Percentiles rank a stretch among this genome's conserved stretches.
These are phyloP conservation scores for Blera fallax DNA, from an alignment of 2,888 invertebrate species.

Conservation along the genomic window DNA sequence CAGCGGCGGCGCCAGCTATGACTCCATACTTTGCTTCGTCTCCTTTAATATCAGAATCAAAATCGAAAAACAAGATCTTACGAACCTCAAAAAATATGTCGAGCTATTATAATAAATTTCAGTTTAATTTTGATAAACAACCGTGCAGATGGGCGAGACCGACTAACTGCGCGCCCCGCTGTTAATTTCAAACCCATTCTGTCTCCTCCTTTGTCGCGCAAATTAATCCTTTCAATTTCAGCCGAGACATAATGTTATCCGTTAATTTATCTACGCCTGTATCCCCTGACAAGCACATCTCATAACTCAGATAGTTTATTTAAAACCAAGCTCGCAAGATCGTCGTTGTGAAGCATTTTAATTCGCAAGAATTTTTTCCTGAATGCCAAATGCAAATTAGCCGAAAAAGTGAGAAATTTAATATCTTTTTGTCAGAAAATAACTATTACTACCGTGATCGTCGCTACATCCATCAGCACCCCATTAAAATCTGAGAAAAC, in stretches of 20 bases:
- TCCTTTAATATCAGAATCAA: neutral
- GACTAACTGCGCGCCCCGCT: constrained; percentile 18
- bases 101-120: constrained; percentile 52
- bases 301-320: constrained; percentile 52
- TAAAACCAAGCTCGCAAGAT: neutral
- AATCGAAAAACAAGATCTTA: neutral
- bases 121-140: constrained; percentile 33
- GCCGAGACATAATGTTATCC: constrained; percentile 42
- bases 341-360: constrained; percentile 7
- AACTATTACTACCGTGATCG: constrained; percentile 34
- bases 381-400: constrained; percentile 36
- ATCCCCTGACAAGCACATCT: constrained; percentile 43
- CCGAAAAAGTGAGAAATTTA: constrained; percentile 20
- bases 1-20: neutral
- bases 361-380: constrained; percentile 13
- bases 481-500: constrained; percentile 26
- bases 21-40: neutral
- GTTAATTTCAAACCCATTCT: constrained; percentile 12
- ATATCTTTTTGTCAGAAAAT: constrained; percentile 21
- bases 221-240: constrained; percentile 51
- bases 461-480: constrained; percentile 65
- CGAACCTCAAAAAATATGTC: neutral
- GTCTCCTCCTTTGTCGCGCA: constrained; percentile 13
- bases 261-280: constrained; percentile 37
- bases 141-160: constrained; percentile 14